Percentiles rank a stretch among this genome's conserved stretches.
Conservation (phyloP, 1,140 invertebrate species). For the Neotoxoptera formosana region DNA sequence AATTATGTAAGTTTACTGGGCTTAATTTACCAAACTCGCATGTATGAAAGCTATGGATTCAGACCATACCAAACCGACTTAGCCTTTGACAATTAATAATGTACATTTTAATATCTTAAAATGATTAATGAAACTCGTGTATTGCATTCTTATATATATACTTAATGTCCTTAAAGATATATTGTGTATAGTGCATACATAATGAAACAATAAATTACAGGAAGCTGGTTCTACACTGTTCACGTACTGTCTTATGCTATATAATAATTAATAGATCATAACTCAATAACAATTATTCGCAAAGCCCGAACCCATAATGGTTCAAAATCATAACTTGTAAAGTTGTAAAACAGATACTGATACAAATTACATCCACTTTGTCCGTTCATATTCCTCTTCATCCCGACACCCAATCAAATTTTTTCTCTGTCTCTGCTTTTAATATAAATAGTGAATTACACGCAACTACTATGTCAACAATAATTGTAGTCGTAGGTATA, state of each 20-base stretch:
- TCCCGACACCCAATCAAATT: not conserved
- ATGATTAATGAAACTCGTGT: not conserved
- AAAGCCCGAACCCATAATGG: not conserved
- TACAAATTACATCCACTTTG: not conserved
- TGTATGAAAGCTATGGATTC: not conserved
- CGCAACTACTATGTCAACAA: not conserved
- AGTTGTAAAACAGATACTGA: no score
- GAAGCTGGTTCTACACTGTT: not conserved
- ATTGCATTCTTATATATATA: not conserved
- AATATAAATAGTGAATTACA: not conserved
- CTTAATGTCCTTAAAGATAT: not conserved
- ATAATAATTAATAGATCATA: not conserved
- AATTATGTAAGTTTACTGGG: not conserved
- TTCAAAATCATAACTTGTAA: not conserved
- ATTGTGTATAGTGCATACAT: not conserved
- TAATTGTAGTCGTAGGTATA: not conserved
- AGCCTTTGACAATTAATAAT: not conserved
- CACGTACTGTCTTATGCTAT: not conserved
- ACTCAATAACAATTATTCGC: not conserved
- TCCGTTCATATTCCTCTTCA: not conserved
- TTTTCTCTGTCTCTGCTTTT: not conserved
- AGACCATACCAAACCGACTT: not conserved
- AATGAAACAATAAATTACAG: not conserved
- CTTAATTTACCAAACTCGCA: not conserved
- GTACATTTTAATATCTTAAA: not conserved